phyloP scores from a whole-genome alignment of 2,113 vertebrate genomes.

The Oenanthe melanoleuca region DNA sequence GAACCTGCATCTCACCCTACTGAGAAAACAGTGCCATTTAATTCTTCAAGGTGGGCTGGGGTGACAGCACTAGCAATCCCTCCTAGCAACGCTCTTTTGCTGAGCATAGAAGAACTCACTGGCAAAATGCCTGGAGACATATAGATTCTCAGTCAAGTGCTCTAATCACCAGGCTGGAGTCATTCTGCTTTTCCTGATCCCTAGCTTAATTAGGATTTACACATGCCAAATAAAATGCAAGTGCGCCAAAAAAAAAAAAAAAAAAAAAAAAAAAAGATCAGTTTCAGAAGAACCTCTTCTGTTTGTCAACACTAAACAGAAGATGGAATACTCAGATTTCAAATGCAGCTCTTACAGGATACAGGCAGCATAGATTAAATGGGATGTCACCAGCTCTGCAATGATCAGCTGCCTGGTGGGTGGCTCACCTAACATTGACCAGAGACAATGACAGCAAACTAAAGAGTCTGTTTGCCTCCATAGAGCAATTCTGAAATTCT shows the following conservation, averaged over 20 bases:
- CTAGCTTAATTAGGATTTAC: neutral
- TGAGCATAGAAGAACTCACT: neutral
- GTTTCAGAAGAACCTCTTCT: neutral
- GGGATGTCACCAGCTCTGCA: neutral
- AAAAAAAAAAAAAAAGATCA: neutral
- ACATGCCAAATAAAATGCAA: neutral
- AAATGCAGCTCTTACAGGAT: neutral
- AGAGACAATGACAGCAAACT: neutral
- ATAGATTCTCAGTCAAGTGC: neutral
- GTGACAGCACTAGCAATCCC: neutral
- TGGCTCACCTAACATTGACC: neutral
- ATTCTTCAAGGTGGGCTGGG: neutral
- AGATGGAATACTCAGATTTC: neutral
- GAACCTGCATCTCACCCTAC: neutral
- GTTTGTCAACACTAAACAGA: neutral
- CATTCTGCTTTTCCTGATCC: conserved; percentile 11
- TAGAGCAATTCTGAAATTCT: neutral
- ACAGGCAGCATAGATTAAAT: neutral
- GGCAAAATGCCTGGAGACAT: neutral
- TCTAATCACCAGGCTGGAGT: conserved; percentile 1
- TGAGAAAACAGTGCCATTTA: neutral
- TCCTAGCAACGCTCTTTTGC: neutral
- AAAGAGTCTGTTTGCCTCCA: neutral
- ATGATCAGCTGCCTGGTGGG: neutral
- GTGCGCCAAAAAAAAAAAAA: neutral